A percentile compares a stretch with the other conserved stretches of the same genome.
Evolutionary conservation across 2,797 vertebrate species (phyloP).

Genomic region (Nasua narica): DNA sequence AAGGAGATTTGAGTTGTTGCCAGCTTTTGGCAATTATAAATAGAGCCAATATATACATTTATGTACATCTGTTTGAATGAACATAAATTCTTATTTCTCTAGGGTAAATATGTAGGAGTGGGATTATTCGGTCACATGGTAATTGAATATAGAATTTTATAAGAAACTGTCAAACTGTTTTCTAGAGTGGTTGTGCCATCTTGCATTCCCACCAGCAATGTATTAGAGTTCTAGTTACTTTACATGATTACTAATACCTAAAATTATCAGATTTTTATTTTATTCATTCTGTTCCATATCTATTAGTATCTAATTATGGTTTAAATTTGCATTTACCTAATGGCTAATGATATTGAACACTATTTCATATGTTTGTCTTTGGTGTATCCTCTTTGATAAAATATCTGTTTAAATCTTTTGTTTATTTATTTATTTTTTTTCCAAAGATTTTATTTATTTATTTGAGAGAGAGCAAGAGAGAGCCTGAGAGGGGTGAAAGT

Average conservation of each 20-base stretch:
- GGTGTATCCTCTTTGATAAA: neutral
- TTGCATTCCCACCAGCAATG: neutral
- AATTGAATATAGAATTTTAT: neutral
- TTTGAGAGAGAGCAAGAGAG: too few species aligned
- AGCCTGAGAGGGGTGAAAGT: too few species aligned
- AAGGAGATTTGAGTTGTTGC: neutral
- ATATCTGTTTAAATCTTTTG: neutral
- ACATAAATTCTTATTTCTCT: constrained; percentile 19
- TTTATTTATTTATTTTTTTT: neutral
- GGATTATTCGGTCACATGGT: neutral
- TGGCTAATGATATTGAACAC: neutral
- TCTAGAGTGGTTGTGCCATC: neutral
- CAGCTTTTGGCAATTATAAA: neutral
- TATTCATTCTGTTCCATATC: neutral
- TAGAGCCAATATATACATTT: neutral
- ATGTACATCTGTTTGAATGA: neutral
- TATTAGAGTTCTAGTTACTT: neutral
- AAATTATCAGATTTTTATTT: neutral
- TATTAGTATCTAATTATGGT: neutral
- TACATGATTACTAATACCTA: neutral
- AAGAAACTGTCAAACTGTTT: neutral
- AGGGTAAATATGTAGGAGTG: neutral
- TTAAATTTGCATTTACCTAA: constrained; percentile 1
- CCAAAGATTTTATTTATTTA: too few species aligned
- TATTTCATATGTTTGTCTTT: neutral